phyloP scores from a whole-genome alignment of 2,888 invertebrate species.

The Choreutis nemorana region DNA sequence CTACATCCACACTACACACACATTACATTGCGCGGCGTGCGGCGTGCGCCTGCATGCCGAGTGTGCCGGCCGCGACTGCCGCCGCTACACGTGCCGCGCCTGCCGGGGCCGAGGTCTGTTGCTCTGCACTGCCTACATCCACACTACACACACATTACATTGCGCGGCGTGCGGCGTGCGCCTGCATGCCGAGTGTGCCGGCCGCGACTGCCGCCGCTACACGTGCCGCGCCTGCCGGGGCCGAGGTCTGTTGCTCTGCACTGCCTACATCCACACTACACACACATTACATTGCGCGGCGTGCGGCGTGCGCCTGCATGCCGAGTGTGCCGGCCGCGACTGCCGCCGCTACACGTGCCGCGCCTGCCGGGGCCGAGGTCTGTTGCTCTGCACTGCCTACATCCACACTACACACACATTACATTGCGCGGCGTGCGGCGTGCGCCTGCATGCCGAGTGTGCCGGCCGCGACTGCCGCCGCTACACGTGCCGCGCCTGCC shows the following conservation, averaged over 20 bases:
- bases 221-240: slow-evolving; percentile 71
- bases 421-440: slow-evolving; percentile 71
- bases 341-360: slow-evolving; percentile 66
- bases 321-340: slow-evolving; percentile 69
- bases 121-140: slow-evolving; percentile 44
- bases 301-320: slow-evolving; percentile 73
- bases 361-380: slow-evolving; percentile 72
- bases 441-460: slow-evolving; percentile 79
- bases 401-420: too few relatives aligned
- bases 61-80: slow-evolving; percentile 62
- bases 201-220: slow-evolving; percentile 51
- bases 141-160: too few relatives aligned
- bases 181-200: slow-evolving; percentile 77
- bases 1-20: too few relatives aligned
- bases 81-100: slow-evolving; percentile 65
- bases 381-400: slow-evolving; percentile 59
- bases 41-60: slow-evolving; percentile 73
- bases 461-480: slow-evolving; percentile 44
- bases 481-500: slow-evolving; percentile 70
- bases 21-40: slow-evolving; percentile 75
- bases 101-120: slow-evolving; percentile 75
- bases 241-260: slow-evolving; percentile 70
- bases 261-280: too few relatives aligned
- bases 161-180: slow-evolving; percentile 70
- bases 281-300: too few relatives aligned